A percentile compares a stretch with the other conserved stretches of the same genome.
Evolutionary conservation across 2,888 invertebrate genomes (phyloP).

Genomic region (Caenorhabditis becei): DNA sequence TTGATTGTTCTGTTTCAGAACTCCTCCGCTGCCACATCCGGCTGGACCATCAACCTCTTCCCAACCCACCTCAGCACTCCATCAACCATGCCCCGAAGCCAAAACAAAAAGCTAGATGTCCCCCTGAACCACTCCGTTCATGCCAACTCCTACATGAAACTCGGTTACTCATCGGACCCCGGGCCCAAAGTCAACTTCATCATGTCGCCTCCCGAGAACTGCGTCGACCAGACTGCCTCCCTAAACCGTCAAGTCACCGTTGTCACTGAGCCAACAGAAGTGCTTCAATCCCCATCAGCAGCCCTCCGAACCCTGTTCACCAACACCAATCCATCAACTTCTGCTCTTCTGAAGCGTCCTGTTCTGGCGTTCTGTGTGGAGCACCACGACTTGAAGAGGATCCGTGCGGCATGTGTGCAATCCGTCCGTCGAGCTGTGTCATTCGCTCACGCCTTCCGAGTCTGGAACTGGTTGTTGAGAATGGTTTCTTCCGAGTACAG

Average conservation of each 20-base stretch:
- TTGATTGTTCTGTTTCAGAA: slow-evolving; percentile 30
- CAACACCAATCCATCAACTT: slow-evolving; percentile 64
- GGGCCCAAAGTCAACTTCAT: slow-evolving; percentile 74
- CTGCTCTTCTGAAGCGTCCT: slow-evolving; percentile 86
- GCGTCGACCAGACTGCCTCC: slow-evolving; percentile 52
- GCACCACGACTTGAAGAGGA: slow-evolving; percentile 82
- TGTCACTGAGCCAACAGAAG: slow-evolving; percentile 49
- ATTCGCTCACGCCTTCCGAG: slow-evolving; percentile 84
- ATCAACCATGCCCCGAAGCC: slow-evolving; percentile 60
- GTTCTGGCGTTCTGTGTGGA: slow-evolving; percentile 91
- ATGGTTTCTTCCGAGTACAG: slow-evolving; percentile 83
- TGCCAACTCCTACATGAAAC: slow-evolving; percentile 59
- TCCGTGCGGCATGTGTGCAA: slow-evolving; percentile 92
- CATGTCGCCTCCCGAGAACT: slow-evolving; percentile 59
- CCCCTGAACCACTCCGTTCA: slow-evolving; percentile 28
- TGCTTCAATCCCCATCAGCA: slow-evolving; percentile 72
- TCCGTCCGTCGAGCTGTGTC: slow-evolving; percentile 86
- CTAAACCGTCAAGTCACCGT: slow-evolving; percentile 37
- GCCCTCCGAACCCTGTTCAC: slow-evolving; percentile 73
- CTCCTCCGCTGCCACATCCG: slow-evolving; percentile 82
- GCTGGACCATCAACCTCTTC: slow-evolving; percentile 84
- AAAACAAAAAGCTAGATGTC: slow-evolving; percentile 36
- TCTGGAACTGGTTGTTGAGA: slow-evolving; percentile 94
- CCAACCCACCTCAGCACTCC: slow-evolving; percentile 69
- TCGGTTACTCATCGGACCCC: slow-evolving; percentile 81